Percentiles rank a stretch among this genome's conserved stretches.
Conservation (phyloP, 2,888 invertebrate genomes). For the Galerucella pusilla region DNA sequence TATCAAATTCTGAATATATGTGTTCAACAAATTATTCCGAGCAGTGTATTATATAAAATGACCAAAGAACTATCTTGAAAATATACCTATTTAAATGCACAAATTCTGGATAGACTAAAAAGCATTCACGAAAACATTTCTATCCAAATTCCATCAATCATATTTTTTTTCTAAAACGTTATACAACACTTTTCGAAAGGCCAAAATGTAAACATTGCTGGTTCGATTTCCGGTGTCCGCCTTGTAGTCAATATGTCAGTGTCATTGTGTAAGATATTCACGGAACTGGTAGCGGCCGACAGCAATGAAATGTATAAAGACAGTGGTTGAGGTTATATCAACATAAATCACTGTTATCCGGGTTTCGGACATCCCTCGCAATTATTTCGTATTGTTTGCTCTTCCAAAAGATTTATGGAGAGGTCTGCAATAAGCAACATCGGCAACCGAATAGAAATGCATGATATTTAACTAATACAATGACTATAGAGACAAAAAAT, state of each 20-base stretch:
- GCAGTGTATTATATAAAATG: too few species aligned
- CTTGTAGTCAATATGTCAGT: slow-evolving; percentile 52
- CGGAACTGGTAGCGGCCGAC: slow-evolving; percentile 39
- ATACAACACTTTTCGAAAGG: slow-evolving; percentile 1
- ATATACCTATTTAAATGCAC: too few species aligned
- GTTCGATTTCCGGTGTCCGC: slow-evolving; percentile 49
- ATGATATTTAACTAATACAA: slow-evolving; percentile 24
- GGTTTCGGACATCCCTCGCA: slow-evolving; percentile 45
- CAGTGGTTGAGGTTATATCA: slow-evolving; percentile 51
- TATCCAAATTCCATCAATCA: slow-evolving; percentile 17
- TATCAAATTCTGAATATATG: too few species aligned
- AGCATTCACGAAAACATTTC: background rate
- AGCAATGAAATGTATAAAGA: slow-evolving; percentile 53
- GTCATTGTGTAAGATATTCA: slow-evolving; percentile 50
- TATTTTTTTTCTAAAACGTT: slow-evolving; percentile 10
- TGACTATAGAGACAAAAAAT: slow-evolving; percentile 18
- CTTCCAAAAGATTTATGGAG: slow-evolving; percentile 49
- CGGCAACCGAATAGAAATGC: slow-evolving; percentile 24
- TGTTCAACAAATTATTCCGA: too few species aligned
- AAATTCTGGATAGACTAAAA: too few species aligned
- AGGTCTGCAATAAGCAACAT: slow-evolving; percentile 38
- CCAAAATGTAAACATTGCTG: slow-evolving; percentile 45
- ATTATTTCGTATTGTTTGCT: slow-evolving; percentile 51
- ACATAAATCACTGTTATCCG: slow-evolving; percentile 50
- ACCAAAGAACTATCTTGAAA: too few species aligned